A percentile compares a stretch with the other conserved stretches of the same genome.
These are phyloP conservation scores for Neuroscelio doddi DNA, from an alignment of 2,888 invertebrate species.

Conservation along the genomic window DNA sequence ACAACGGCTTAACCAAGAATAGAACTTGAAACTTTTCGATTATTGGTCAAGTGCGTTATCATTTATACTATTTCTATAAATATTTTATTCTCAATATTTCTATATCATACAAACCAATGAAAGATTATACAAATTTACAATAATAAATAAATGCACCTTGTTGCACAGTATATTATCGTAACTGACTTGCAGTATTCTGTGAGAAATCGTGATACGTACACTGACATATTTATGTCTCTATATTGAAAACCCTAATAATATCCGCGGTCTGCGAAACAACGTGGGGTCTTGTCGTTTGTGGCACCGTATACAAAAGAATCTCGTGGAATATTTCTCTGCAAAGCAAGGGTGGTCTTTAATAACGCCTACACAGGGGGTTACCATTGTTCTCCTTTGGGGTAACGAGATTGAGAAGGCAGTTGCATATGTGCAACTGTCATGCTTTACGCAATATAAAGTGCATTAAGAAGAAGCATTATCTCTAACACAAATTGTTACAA, in stretches of 20 bases:
- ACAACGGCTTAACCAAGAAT: no score
- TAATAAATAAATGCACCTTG: no score
- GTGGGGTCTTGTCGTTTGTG: conserved; percentile 31
- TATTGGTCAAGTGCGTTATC: no score
- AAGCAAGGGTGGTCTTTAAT: conserved; percentile 47
- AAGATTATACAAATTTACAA: no score
- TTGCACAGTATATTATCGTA: no score
- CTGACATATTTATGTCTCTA: conserved; percentile 52
- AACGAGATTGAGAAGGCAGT: conserved; percentile 38
- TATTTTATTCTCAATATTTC: no score
- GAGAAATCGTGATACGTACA: conserved; percentile 35
- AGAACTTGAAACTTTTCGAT: no score
- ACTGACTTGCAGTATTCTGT: conserved; percentile 23
- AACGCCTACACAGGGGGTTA: conserved; percentile 29
- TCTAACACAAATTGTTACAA: background rate
- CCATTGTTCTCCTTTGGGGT: conserved; percentile 45
- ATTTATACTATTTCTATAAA: no score
- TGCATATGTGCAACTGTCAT: conserved; percentile 10
- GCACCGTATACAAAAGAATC: conserved; percentile 48
- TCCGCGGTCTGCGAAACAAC: conserved; percentile 43
- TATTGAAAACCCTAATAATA: conserved; percentile 51
- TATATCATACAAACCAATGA: no score
- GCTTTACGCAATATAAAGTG: conserved; percentile 10
- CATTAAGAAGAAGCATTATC: background rate
- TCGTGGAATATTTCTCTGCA: conserved; percentile 49